Evolutionary conservation across 2,797 vertebrate genomes (phyloP).

Genomic region (Nyctalus aviator): DNA sequence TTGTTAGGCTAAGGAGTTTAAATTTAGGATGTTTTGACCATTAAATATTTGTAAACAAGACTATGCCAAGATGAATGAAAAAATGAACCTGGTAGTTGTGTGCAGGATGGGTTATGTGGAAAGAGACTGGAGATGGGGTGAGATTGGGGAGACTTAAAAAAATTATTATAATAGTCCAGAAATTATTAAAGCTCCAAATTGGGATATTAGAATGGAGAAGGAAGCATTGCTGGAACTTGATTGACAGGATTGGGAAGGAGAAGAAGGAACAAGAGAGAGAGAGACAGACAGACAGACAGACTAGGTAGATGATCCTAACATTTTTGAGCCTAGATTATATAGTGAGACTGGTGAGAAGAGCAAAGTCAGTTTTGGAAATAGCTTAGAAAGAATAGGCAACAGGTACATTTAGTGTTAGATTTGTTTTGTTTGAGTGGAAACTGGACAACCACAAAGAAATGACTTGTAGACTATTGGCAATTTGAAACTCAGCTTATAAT

Average conservation of each 20-base stretch:
- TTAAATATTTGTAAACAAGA: conserved; percentile 52
- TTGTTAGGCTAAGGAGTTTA: not conserved
- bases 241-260: not conserved
- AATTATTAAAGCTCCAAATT: conserved; percentile 25
- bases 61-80: conserved; percentile 25
- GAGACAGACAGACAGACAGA: not conserved
- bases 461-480: conserved; percentile 17
- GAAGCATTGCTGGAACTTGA: conserved; percentile 56
- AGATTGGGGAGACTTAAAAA: conserved; percentile 14
- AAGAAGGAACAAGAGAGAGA: conserved; percentile 12
- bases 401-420: conserved; percentile 41
- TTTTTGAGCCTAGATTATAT: conserved; percentile 14
- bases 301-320: conserved; percentile 42
- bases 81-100: conserved; percentile 27
- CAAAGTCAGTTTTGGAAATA: conserved; percentile 58
- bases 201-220: conserved; percentile 34
- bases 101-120: not conserved
- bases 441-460: conserved; percentile 22
- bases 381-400: conserved; percentile 25
- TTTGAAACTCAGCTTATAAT: conserved; percentile 36
- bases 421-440: conserved; percentile 53
- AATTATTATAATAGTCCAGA: not conserved
- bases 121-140: conserved; percentile 8
- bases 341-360: conserved; percentile 43
- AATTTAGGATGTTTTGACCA: conserved; percentile 11